Conservation (phyloP, 1,140 invertebrate species). For the Aleiodes sp. region DNA sequence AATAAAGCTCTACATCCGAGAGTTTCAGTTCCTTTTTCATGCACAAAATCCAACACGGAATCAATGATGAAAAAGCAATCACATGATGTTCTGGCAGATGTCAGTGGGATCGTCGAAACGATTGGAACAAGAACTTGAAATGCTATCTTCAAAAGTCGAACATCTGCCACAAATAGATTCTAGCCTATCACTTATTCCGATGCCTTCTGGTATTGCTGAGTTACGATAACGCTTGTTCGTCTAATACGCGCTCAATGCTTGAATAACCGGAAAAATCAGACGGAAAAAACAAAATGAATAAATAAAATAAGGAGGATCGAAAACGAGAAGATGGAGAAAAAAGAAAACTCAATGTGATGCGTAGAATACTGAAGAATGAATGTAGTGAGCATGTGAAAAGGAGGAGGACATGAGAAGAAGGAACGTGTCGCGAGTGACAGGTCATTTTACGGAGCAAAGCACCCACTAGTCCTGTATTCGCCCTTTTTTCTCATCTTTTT, state of each 20-base stretch:
- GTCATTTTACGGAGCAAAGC: slow-evolving; percentile 40
- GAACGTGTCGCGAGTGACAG: slow-evolving; percentile 39
- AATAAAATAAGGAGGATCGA: not conserved
- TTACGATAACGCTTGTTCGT: not conserved
- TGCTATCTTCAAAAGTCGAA: not conserved
- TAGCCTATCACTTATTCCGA: not conserved
- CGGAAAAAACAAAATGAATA: slow-evolving; percentile 16
- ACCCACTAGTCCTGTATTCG: slow-evolving; percentile 24
- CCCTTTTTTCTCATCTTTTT: not conserved
- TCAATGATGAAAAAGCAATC: not conserved
- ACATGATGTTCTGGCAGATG: slow-evolving; percentile 1
- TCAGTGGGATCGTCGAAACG: not conserved
- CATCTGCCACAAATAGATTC: not conserved
- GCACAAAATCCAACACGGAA: too few species aligned
- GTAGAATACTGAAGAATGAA: too few species aligned
- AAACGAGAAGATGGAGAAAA: not conserved
- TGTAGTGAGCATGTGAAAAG: not conserved
- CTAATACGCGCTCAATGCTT: slow-evolving; percentile 23
- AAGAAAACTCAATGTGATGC: too few species aligned
- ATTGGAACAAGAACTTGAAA: not conserved
- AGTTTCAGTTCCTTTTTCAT: too few species aligned
- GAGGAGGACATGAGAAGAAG: not conserved
- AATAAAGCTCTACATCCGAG: too few species aligned
- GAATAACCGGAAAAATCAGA: slow-evolving; percentile 9
- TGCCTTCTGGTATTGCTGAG: not conserved